These are phyloP conservation scores for Cryptotermes secundus DNA, from an alignment of 1,140 invertebrate genomes.

Conservation along the genomic window DNA sequence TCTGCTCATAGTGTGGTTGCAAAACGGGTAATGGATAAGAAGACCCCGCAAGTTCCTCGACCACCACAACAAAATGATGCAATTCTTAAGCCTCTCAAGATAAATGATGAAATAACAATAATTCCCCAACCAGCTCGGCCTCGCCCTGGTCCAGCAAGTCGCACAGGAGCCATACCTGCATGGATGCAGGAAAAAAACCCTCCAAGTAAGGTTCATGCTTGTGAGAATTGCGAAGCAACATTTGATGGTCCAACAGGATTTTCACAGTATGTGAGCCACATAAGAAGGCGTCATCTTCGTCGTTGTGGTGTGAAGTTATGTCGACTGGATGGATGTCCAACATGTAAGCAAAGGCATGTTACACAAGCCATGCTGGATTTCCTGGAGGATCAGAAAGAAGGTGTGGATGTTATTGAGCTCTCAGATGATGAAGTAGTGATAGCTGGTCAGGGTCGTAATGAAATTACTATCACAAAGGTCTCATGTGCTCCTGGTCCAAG, in stretches of 20 bases:
- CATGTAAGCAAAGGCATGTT: constrained; percentile 31
- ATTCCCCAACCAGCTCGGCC: constrained; percentile 74
- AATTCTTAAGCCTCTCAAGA: constrained; percentile 76
- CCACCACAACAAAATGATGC: constrained; percentile 55
- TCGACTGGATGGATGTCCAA: constrained; percentile 32
- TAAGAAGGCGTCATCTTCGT: constrained; percentile 28
- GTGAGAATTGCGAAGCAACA: constrained; percentile 34
- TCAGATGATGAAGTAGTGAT: constrained; percentile 37
- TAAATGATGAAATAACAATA: constrained; percentile 90
- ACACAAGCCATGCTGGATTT: constrained; percentile 26
- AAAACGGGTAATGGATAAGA: constrained; percentile 77
- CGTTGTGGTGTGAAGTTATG: constrained; percentile 34
- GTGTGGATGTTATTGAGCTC: constrained; percentile 37
- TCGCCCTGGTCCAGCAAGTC: constrained; percentile 51
- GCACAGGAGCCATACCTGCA: constrained; percentile 28
- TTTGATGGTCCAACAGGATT: constrained; percentile 33
- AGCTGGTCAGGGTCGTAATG: constrained; percentile 36
- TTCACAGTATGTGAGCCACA: constrained; percentile 31
- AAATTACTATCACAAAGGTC: constrained; percentile 39
- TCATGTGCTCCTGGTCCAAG: constrained; percentile 34
- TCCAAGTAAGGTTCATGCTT: constrained; percentile 24
- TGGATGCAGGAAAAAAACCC: constrained; percentile 20
- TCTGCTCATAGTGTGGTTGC: constrained; percentile 85
- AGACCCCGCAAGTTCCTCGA: constrained; percentile 47
- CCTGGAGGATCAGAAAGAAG: constrained; percentile 28